Percentiles rank a stretch among this genome's conserved stretches.
These are phyloP conservation scores for Drosophila pseudoananassae DNA, from an alignment of 1,140 invertebrate species.

Conservation along the genomic window DNA sequence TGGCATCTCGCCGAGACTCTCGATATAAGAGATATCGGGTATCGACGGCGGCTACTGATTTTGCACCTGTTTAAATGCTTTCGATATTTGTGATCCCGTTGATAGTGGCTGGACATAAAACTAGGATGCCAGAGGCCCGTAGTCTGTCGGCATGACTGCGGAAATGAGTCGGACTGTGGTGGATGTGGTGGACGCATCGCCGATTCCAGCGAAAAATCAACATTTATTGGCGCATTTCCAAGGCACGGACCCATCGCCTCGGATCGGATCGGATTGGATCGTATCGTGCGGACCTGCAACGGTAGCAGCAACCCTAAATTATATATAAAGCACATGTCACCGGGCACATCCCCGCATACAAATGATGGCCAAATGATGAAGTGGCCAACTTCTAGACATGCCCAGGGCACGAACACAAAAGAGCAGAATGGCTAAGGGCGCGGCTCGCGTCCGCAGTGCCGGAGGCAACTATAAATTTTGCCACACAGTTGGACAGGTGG, in stretches of 20 bases:
- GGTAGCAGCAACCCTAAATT: constrained; percentile 74
- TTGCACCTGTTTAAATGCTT: constrained; percentile 76
- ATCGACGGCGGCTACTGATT: constrained; percentile 72
- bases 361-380: constrained; percentile 55
- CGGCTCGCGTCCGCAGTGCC: constrained; percentile 30
- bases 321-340: constrained; percentile 83
- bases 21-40: constrained; percentile 66
- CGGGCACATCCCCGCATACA: constrained; percentile 74
- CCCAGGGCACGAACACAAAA: constrained; percentile 60
- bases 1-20: constrained; percentile 38
- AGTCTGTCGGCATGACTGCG: constrained; percentile 43
- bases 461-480: constrained; percentile 23
- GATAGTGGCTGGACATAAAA: constrained; percentile 78
- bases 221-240: constrained; percentile 61
- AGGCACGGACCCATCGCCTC: constrained; percentile 53
- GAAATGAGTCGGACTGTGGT: constrained; percentile 57
- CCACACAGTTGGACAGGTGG: constrained; percentile 5
- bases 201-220: constrained; percentile 67
- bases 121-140: constrained; percentile 63
- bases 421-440: constrained; percentile 48
- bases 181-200: constrained; percentile 17
- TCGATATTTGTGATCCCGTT: constrained; percentile 71
- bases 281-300: constrained; percentile 53
- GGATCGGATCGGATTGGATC: constrained; percentile 18
- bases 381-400: constrained; percentile 71